Percentiles rank a stretch among this genome's conserved stretches.
Conservation (phyloP, 1,140 invertebrate genomes). For the Caenorhabditis latens region DNA sequence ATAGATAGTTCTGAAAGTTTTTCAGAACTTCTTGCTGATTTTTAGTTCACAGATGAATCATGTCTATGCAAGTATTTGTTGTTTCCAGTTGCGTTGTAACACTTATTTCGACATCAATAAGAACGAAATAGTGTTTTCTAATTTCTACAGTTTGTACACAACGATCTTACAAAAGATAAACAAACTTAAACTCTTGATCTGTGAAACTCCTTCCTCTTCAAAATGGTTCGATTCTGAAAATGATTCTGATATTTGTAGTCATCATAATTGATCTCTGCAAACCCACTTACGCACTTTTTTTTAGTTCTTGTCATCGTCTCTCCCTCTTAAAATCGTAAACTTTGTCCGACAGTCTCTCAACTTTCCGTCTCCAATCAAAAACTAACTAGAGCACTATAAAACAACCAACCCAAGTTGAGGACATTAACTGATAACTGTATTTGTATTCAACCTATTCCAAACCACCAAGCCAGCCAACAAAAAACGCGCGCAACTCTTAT, state of each 20-base stretch:
- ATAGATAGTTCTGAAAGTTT: no score
- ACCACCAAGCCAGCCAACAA: conserved; percentile 15
- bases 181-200: no score
- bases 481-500: conserved; percentile 7
- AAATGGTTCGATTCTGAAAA: background rate
- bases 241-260: conserved; percentile 15
- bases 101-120: no score
- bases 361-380: conserved; percentile 43
- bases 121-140: no score
- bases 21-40: no score
- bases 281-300: background rate
- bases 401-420: background rate
- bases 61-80: no score
- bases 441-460: background rate
- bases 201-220: background rate
- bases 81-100: no score
- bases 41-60: no score
- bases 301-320: background rate
- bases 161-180: no score
- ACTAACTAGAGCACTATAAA: conserved; percentile 23
- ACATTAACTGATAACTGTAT: background rate
- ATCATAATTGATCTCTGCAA: conserved; percentile 7
- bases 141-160: no score
- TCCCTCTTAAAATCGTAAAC: conserved; percentile 21
- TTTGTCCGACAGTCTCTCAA: conserved; percentile 40